Percentiles rank a stretch among this genome's conserved stretches.
Evolutionary conservation across 2,888 invertebrate genomes (phyloP).

Genomic region (Acrobasis repandana): DNA sequence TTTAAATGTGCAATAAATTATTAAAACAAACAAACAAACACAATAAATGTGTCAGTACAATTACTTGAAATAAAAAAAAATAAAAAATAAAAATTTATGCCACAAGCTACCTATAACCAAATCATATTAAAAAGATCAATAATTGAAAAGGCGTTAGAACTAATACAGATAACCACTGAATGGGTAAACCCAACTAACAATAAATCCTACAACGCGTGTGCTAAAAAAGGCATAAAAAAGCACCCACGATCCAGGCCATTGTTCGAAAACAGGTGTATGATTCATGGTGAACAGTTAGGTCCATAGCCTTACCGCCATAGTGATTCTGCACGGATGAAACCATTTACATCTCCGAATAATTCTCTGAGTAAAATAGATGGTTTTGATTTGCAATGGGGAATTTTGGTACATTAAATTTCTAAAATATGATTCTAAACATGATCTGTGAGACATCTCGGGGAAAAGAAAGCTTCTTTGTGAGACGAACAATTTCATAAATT

Average conservation of each 20-base stretch:
- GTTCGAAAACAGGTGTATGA: conserved; percentile 15
- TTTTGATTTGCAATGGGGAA: not conserved
- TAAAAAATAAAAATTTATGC: too few species aligned
- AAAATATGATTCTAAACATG: not conserved
- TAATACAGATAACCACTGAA: conserved; percentile 5
- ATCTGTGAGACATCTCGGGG: too few species aligned
- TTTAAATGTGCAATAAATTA: too few species aligned
- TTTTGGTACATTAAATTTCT: not conserved
- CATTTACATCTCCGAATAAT: conserved; percentile 10
- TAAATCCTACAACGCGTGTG: not conserved
- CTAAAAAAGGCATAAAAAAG: conserved; percentile 14
- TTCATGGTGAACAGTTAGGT: conserved; percentile 18
- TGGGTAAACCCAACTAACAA: conserved; percentile 9
- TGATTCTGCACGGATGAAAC: conserved; percentile 15
- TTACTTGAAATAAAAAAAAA: too few species aligned
- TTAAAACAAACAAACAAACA: too few species aligned
- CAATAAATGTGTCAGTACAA: too few species aligned
- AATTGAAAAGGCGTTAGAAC: not conserved
- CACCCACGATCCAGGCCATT: conserved; percentile 10
- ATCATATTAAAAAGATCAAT: not conserved
- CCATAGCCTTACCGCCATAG: not conserved
- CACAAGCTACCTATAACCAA: not conserved
- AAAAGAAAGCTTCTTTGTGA: too few species aligned
- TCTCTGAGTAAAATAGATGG: conserved; percentile 5
- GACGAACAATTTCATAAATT: too few species aligned